Percentiles rank a stretch among this genome's conserved stretches.
phyloP scores from a whole-genome alignment of 1,140 invertebrate species.

The Mamestra configurata region DNA sequence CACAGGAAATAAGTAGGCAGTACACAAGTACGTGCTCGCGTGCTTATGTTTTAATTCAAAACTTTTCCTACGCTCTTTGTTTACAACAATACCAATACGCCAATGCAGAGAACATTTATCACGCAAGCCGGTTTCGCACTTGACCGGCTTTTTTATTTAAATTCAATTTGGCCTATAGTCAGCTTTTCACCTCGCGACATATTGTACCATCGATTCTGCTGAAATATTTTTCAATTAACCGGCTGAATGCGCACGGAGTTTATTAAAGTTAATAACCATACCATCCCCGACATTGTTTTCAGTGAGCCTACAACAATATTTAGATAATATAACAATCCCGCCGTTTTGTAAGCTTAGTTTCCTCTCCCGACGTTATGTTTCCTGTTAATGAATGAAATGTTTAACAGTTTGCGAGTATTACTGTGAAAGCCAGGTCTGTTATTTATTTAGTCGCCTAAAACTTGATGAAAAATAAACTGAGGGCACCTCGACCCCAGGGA shows the following conservation, averaged over 20 bases:
- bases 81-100: slow-evolving; percentile 37
- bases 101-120: slow-evolving; percentile 49
- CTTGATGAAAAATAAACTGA: slow-evolving; percentile 42
- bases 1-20: not conserved
- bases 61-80: slow-evolving; percentile 18
- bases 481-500: slow-evolving; percentile 22
- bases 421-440: slow-evolving; percentile 31
- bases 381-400: slow-evolving; percentile 53
- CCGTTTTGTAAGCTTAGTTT: slow-evolving; percentile 54
- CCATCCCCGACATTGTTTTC: slow-evolving; percentile 39
- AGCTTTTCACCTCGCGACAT: slow-evolving; percentile 39
- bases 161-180: slow-evolving; percentile 36
- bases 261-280: slow-evolving; percentile 49
- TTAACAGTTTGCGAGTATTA: slow-evolving; percentile 38
- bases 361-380: slow-evolving; percentile 51
- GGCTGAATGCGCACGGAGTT: slow-evolving; percentile 50
- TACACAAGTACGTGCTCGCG: not conserved
- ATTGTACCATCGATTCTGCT: slow-evolving; percentile 43
- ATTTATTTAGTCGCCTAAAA: slow-evolving; percentile 31
- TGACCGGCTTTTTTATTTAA: slow-evolving; percentile 43
- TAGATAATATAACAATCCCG: slow-evolving; percentile 48
- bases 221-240: slow-evolving; percentile 63
- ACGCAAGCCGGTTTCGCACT: slow-evolving; percentile 37
- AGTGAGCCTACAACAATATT: slow-evolving; percentile 46
- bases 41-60: slow-evolving; percentile 19